phyloP scores from a whole-genome alignment of 2,888 invertebrate genomes.

The Plusia festucae region DNA sequence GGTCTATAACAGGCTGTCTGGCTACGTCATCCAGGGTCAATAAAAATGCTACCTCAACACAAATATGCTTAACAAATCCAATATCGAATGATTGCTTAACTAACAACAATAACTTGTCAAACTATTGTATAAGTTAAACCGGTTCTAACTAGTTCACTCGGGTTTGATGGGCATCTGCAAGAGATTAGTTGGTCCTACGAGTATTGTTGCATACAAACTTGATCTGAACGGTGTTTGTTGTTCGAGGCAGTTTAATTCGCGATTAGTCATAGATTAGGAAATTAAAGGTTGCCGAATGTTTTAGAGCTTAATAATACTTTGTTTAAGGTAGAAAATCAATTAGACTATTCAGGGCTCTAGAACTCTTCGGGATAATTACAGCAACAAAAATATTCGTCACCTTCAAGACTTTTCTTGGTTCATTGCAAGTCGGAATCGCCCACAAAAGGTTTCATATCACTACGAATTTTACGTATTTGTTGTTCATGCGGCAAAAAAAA shows the following conservation, averaged over 20 bases:
- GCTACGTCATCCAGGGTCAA: too few relatives aligned
- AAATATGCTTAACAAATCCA: neutral
- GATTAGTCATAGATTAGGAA: neutral
- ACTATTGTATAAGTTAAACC: neutral
- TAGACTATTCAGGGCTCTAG: too few relatives aligned
- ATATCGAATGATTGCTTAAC: neutral
- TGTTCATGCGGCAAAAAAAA: too few relatives aligned
- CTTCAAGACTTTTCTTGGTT: too few relatives aligned
- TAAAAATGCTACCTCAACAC: neutral
- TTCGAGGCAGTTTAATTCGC: neutral
- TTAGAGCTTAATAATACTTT: too few relatives aligned
- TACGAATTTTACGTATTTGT: too few relatives aligned
- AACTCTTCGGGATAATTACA: too few relatives aligned
- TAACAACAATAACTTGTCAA: slow-evolving; percentile 1
- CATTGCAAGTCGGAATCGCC: too few relatives aligned
- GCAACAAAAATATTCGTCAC: too few relatives aligned
- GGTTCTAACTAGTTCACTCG: neutral
- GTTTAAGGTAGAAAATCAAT: too few relatives aligned
- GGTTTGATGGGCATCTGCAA: neutral
- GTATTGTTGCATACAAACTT: neutral
- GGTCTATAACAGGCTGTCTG: too few relatives aligned
- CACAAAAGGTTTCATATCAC: too few relatives aligned
- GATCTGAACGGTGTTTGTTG: neutral
- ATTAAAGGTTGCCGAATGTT: neutral
- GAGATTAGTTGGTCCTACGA: slow-evolving; percentile 6